Conservation (phyloP, 2,797 vertebrate species). For the Poeciliopsis infans region DNA sequence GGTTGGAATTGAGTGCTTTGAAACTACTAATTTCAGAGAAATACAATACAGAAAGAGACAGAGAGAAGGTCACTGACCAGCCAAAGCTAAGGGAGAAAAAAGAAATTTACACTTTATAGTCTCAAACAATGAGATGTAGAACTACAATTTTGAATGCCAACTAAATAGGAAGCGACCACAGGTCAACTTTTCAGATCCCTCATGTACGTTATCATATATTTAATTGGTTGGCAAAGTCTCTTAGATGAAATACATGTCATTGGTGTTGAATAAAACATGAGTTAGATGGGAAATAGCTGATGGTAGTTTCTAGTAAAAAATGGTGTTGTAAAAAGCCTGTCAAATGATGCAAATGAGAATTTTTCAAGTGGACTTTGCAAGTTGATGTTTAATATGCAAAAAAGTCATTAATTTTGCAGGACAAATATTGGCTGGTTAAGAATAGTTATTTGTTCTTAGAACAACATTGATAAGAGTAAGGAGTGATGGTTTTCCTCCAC, state of each 20-base stretch:
- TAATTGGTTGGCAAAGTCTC: constrained; percentile 74
- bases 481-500: neutral
- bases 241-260: constrained; percentile 63
- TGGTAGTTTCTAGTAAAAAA: constrained; percentile 56
- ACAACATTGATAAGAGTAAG: neutral
- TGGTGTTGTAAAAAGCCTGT: constrained; percentile 62
- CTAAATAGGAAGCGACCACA: constrained; percentile 52
- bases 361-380: constrained; percentile 48
- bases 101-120: constrained; percentile 28
- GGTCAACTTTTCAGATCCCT: constrained; percentile 65
- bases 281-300: constrained; percentile 59
- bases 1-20: constrained; percentile 65
- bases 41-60: constrained; percentile 10
- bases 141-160: constrained; percentile 54
- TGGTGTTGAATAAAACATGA: constrained; percentile 78
- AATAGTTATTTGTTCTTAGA: constrained; percentile 1
- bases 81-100: constrained; percentile 15
- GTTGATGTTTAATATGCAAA: constrained; percentile 31
- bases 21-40: constrained; percentile 67
- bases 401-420: constrained; percentile 7
- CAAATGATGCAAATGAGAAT: constrained; percentile 69
- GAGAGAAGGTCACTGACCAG: constrained; percentile 69
- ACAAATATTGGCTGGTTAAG: constrained; percentile 11
- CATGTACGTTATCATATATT: constrained; percentile 73
- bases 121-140: constrained; percentile 45